phyloP scores from a whole-genome alignment of 2,888 invertebrate species.

The Bibio marci region DNA sequence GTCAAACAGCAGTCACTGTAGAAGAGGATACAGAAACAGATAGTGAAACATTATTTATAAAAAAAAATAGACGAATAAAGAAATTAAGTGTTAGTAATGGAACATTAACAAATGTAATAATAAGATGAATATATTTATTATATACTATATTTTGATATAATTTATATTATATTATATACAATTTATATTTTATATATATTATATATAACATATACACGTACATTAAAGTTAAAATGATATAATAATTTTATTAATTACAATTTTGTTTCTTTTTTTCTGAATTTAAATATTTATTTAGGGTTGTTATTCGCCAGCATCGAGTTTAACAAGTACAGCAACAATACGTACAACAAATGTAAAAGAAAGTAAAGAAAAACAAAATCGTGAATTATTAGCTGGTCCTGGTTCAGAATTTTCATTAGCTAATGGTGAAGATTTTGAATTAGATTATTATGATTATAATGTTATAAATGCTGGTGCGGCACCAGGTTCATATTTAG shows the following conservation, averaged over 20 bases:
- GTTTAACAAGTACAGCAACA: constrained; percentile 45
- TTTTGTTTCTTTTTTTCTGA: constrained; percentile 9
- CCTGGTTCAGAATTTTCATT: constrained; percentile 65
- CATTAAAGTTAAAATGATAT: too few relatives aligned
- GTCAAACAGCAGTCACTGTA: constrained; percentile 4
- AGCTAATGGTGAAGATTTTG: constrained; percentile 54
- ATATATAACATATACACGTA: too few relatives aligned
- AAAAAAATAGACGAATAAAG: constrained; percentile 1
- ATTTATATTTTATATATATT: too few relatives aligned
- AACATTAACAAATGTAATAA: constrained; percentile 9
- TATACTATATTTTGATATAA: too few relatives aligned
- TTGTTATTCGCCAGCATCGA: constrained; percentile 52
- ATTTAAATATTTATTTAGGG: constrained; percentile 36
- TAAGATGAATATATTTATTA: constrained; percentile 2
- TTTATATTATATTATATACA: too few relatives aligned
- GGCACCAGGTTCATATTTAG: constrained; percentile 70
- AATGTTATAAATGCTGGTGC: constrained; percentile 71
- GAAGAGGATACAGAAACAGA: constrained; percentile 26
- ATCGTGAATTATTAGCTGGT: constrained; percentile 48
- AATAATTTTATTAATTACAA: too few relatives aligned
- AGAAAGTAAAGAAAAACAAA: constrained; percentile 62
- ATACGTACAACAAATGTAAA: constrained; percentile 50
- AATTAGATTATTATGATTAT: constrained; percentile 78
- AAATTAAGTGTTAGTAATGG: constrained; percentile 35
- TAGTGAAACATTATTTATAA: constrained; percentile 30